Evolutionary conservation across 2,113 vertebrate genomes (phyloP), one percentile per base, ranked within the genome.

Genomic region (Xiphophorus maculatus): DNA sequence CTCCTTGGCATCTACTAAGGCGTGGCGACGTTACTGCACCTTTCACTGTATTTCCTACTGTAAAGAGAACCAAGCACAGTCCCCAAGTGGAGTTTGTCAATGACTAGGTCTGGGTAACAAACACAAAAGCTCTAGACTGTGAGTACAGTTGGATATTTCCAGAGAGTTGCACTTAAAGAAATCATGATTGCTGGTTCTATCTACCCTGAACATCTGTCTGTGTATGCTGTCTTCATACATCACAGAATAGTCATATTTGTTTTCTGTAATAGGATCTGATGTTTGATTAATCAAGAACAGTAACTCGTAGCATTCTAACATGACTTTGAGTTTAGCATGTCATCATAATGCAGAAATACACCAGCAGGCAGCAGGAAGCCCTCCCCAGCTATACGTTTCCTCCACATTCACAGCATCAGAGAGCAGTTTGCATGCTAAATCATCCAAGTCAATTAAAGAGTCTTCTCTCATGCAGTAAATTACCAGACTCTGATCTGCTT

Each of bases 381-480:
- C n/a, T 84, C 76, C 61, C 85, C 80, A 84, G 87, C 77, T 79
- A n/a, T 63, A 73, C 85, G 84, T 88, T 88, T 88, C 86, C 84
- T 29, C 77, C 61, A 84, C 30, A 25, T 54, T 5, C 22, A 15
- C 79, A 80, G 87, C 84, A 79, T 77, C 77, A 88, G 78, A 76
- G 81, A 83, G 82, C 71, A 63, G 84, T 82, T 85, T 88, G 85
- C 85, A 89, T 87, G 87, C 80, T 87, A 81, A 87, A 82, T 85
- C 85, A 82, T 89, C 71, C 87, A 58, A 88, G 86, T 87, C 83
- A 83, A 89, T 92, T 89, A 89, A 84, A 90, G 63, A 72, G 70
- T 85, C 81, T 76, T 84, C 82, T 89, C 67, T 87, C 80, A 65
- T 79, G 87, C 84, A 76, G 77, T 87, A 86, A 86, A 88, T 85